Evolutionary conservation across 2,888 invertebrate genomes (phyloP), one percentile per base, ranked within the genome.

Genomic region (Acleris laterana): DNA sequence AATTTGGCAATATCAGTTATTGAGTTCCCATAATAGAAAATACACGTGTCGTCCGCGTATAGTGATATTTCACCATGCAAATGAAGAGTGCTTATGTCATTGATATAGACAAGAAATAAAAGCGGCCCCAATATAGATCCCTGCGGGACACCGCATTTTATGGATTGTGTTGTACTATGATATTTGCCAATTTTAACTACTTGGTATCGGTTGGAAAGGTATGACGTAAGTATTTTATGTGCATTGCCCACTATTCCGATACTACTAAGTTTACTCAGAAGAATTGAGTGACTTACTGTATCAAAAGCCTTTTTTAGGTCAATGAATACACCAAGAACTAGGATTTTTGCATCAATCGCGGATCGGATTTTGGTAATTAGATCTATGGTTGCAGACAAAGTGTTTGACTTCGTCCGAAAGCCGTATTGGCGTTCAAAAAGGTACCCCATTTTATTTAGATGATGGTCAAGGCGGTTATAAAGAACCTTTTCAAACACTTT

Each of bases 1-100:
- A 13, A 5, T 5, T 42, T 1, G 1, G 42, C 2, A n/a, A 60
- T 20, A 6, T 60, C 13, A 0, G 38, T 17, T 1, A 60, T n/a
- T 5, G 22, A 22, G 13, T n/a, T n/a, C 1, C 51, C 60, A 51
- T 42, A 60, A 20, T 59, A 59, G 20, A 59, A 59, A 5, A 59
- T 20, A 16, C 59, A 50, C 1, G 59, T 59, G n/a, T 60, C 60
- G 6, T 60, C 60, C 6, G 60, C 60, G n/a, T 60, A 60, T n/a
- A 60, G 22, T 1, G 60, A 42, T 50, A 60, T 44, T 22, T 60
- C 38, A 17, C 60, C 60, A 5, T 60, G 60, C 1, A 58, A 32
- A 11, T 11, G 16, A 3, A 48, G 16, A 9, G 28, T 9, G 9
- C 28, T 28, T 32, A 49, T 58, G 2, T 5, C 17, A 16, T 58